A percentile compares a stretch with the other conserved stretches of the same genome.
phyloP scores from a whole-genome alignment of 2,797 vertebrate genomes.

The Schizopygopsis pylzovi region DNA sequence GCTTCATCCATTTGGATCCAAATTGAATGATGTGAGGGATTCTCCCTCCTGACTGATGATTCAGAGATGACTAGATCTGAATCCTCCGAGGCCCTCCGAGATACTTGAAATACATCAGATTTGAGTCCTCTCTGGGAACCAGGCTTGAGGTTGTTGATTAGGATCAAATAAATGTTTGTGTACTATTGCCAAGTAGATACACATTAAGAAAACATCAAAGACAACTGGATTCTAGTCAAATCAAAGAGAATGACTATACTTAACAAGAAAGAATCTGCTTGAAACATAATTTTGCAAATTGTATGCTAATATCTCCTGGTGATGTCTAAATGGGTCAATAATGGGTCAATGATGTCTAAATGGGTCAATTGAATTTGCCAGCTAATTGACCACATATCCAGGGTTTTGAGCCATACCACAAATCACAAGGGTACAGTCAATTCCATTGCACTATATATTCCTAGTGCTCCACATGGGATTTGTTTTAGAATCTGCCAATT shows the following conservation, averaged over 20 bases:
- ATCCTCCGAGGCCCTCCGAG: slow-evolving; percentile 5
- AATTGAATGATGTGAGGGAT: slow-evolving; percentile 19
- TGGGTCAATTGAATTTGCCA: not conserved
- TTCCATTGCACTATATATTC: not conserved
- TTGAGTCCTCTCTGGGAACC: slow-evolving; percentile 15
- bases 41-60: slow-evolving; percentile 36
- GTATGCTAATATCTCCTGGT: not conserved
- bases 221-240: not conserved
- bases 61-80: slow-evolving; percentile 20
- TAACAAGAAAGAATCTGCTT: slow-evolving; percentile 11
- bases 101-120: not conserved
- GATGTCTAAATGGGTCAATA: not conserved
- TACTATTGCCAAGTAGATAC: not conserved
- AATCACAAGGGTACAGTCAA: not conserved
- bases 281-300: not conserved
- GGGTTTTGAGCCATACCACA: not conserved
- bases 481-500: not conserved
- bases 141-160: slow-evolving; percentile 16
- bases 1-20: slow-evolving; percentile 24
- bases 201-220: slow-evolving; percentile 8
- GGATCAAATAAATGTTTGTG: not conserved
- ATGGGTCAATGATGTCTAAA: not conserved
- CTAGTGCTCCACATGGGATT: not conserved
- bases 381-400: not conserved
- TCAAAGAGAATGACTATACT: not conserved